These are phyloP conservation scores for Dysidea cf. avara DNA, from an alignment of 37 sponge, comb jelly and placozoan species.

Conservation along the genomic window DNA sequence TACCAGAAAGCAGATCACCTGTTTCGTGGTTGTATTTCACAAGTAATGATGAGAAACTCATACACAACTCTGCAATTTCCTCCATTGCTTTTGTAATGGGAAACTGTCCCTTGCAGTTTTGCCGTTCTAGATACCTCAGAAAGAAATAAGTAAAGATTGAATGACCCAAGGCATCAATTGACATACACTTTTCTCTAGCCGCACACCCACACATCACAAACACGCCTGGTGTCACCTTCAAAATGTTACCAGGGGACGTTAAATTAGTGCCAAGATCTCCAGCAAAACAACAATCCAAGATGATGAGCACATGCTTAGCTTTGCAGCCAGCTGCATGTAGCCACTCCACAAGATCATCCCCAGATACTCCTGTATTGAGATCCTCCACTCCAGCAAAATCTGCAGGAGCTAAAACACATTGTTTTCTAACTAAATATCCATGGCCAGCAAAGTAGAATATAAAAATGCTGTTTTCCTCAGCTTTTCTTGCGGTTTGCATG, in stretches of 20 bases:
- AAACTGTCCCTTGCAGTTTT: too few species aligned
- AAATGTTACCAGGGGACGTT: neutral
- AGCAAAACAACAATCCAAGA: constrained; percentile 62
- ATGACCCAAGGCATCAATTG: too few species aligned
- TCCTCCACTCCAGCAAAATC: constrained; percentile 40
- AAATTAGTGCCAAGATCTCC: constrained; percentile 35
- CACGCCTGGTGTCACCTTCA: too few species aligned
- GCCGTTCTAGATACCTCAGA: too few species aligned
- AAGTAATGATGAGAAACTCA: too few species aligned
- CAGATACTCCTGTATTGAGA: constrained; percentile 40
- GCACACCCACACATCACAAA: too few species aligned
- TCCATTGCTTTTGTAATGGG: too few species aligned
- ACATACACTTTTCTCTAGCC: too few species aligned
- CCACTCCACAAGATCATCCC: constrained; percentile 31
- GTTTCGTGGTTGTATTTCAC: too few species aligned
- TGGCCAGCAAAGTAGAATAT: constrained; percentile 77
- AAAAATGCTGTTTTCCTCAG: constrained; percentile 49
- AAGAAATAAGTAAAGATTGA: too few species aligned
- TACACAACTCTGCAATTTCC: too few species aligned
- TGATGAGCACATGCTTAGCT: constrained; percentile 58
- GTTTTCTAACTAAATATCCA: constrained; percentile 39
- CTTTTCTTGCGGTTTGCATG: constrained; percentile 41
- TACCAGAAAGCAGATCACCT: too few species aligned
- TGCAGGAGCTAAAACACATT: constrained; percentile 56
- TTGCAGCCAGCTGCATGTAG: constrained; percentile 39